Evolutionary conservation across 1,140 invertebrate genomes (phyloP).

Genomic region (Pogonomyrmex barbatus): DNA sequence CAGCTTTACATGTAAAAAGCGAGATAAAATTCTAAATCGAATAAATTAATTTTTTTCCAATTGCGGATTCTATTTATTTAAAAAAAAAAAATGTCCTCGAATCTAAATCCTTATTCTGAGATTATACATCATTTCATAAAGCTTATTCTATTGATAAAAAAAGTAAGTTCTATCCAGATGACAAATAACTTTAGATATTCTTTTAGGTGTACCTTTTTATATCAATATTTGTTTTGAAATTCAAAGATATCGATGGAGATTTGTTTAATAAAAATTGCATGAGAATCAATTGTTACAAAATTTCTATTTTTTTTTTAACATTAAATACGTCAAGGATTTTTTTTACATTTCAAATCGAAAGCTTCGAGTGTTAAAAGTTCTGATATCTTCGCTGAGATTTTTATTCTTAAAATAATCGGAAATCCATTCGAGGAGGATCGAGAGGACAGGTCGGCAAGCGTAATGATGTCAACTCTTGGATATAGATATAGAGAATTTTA

Average conservation of each 20-base stretch:
- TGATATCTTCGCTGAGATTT: not conserved
- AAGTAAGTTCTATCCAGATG: too few species aligned
- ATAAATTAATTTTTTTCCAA: not conserved
- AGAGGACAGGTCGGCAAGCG: not conserved
- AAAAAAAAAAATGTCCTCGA: not conserved
- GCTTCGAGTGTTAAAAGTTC: not conserved
- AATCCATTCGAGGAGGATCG: not conserved
- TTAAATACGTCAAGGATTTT: not conserved
- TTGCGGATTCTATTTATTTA: not conserved
- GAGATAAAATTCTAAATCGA: not conserved
- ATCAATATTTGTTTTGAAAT: not conserved
- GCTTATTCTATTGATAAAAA: not conserved
- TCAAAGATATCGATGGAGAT: not conserved
- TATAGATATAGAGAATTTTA: slow-evolving; percentile 82
- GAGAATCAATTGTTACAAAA: not conserved
- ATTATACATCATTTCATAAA: not conserved
- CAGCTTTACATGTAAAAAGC: not conserved
- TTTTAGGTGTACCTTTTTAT: not conserved
- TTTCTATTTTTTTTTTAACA: not conserved
- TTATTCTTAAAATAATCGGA: not conserved
- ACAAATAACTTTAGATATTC: not conserved
- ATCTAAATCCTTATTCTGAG: not conserved
- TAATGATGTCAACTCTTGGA: slow-evolving; percentile 52
- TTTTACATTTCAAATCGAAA: not conserved
- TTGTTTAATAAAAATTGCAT: not conserved